These are phyloP conservation scores for Portevinia maculata DNA, from an alignment of 2,888 invertebrate species.

Conservation along the genomic window DNA sequence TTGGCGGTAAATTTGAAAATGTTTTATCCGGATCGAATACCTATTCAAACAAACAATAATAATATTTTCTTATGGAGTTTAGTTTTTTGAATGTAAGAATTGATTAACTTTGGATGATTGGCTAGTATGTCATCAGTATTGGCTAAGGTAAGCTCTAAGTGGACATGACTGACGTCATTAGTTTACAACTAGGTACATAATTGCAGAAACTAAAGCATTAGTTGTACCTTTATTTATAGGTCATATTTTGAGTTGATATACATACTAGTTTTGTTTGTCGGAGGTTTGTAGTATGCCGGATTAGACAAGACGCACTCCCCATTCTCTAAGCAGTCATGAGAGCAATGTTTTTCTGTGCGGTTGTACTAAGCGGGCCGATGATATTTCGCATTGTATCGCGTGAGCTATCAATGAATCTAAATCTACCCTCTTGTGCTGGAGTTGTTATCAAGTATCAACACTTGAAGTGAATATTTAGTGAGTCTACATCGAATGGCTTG, in stretches of 20 bases:
- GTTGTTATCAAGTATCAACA: conserved; percentile 54
- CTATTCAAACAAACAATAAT: conserved; percentile 42
- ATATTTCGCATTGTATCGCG: conserved; percentile 6
- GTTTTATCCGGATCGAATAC: conserved; percentile 73
- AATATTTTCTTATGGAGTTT: conserved; percentile 20
- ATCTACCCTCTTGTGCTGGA: conserved; percentile 47
- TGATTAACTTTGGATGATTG: conserved; percentile 17
- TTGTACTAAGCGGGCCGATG: neutral
- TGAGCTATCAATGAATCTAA: conserved; percentile 44
- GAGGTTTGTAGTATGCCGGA: conserved; percentile 10
- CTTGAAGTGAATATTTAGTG: conserved; percentile 4
- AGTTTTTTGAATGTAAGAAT: conserved; percentile 21
- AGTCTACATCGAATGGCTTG: conserved; percentile 8
- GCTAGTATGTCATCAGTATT: conserved; percentile 1
- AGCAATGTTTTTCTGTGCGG: conserved; percentile 28
- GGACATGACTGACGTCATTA: conserved; percentile 37
- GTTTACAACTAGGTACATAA: conserved; percentile 37
- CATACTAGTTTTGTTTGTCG: conserved; percentile 8
- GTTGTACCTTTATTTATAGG: conserved; percentile 70
- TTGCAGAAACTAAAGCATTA: conserved; percentile 44
- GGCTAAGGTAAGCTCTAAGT: conserved; percentile 15
- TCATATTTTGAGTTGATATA: conserved; percentile 52
- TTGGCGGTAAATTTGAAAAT: conserved; percentile 83
- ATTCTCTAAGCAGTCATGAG: conserved; percentile 19
- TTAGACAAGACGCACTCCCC: conserved; percentile 21